Percentiles rank a stretch among this genome's conserved stretches.
phyloP scores from a whole-genome alignment of 2,797 vertebrate species.

The Phataginus tetradactyla region DNA sequence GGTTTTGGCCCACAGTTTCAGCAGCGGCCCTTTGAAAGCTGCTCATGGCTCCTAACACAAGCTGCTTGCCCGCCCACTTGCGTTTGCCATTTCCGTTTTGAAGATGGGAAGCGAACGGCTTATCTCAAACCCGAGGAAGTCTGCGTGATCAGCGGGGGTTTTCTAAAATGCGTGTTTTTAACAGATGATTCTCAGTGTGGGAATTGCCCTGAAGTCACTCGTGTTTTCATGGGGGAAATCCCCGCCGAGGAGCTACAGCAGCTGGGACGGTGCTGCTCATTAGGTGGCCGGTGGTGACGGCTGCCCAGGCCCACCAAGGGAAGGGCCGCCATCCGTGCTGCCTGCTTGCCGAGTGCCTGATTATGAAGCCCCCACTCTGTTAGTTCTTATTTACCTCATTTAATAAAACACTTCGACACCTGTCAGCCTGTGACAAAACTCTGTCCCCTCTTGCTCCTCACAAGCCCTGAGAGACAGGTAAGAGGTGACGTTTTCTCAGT shows the following conservation, averaged over 20 bases:
- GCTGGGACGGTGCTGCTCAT: background rate
- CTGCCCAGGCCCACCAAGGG: background rate
- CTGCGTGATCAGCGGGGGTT: background rate
- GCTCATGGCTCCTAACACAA: accelerated
- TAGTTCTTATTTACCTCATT: background rate
- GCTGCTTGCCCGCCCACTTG: background rate
- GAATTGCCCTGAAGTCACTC: constrained; percentile 43
- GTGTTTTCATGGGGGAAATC: background rate
- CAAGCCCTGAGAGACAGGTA: background rate
- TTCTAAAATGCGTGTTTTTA: background rate
- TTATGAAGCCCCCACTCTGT: background rate
- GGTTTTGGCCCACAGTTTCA: accelerated
- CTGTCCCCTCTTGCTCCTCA: background rate
- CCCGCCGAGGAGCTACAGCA: accelerated
- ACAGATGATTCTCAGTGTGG: background rate
- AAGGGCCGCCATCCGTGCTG: accelerated
- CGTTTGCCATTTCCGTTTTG: background rate
- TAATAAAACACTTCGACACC: background rate
- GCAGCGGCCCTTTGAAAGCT: background rate
- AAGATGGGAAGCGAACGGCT: constrained; percentile 6
- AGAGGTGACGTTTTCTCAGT: background rate
- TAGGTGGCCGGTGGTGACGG: background rate
- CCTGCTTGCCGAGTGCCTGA: background rate
- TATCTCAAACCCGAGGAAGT: constrained; percentile 57
- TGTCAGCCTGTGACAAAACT: too few species aligned